phyloP scores from a whole-genome alignment of 1,140 invertebrate species.

The Megalonaias nervosa region DNA sequence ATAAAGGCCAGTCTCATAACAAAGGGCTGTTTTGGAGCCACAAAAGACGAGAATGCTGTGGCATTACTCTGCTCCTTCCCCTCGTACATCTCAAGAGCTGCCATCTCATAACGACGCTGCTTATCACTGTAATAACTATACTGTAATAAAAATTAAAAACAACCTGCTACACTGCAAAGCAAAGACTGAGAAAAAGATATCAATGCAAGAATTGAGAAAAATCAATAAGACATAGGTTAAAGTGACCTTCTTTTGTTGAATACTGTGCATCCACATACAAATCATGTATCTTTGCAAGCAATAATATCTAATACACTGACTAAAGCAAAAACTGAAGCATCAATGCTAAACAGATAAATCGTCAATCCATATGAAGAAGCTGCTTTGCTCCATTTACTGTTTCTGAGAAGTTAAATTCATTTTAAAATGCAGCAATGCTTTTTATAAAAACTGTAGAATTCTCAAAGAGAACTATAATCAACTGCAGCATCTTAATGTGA shows the following conservation, averaged over 20 bases:
- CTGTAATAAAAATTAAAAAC: constrained; percentile 56
- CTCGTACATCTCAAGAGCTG: constrained; percentile 95
- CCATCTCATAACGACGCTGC: constrained; percentile 90
- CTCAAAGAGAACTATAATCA: no score
- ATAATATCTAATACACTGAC: not conserved
- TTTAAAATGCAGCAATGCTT: no score
- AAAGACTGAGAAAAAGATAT: not conserved
- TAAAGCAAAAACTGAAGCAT: no score
- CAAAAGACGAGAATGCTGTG: constrained; percentile 85
- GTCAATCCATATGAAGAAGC: no score
- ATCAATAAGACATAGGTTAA: not conserved
- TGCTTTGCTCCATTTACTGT: no score
- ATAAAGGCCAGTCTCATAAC: constrained; percentile 93
- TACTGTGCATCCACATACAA: not conserved
- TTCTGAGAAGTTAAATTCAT: no score
- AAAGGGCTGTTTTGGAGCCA: constrained; percentile 78
- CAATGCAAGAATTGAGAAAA: not conserved
- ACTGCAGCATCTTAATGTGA: no score
- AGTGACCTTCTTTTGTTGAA: not conserved
- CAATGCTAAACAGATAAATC: no score
- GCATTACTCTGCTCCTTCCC: constrained; percentile 90
- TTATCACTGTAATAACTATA: constrained; percentile 97
- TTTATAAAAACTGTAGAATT: no score
- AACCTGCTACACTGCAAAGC: not conserved
- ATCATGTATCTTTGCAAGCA: not conserved